These are phyloP conservation scores for Pheosia gnoma DNA, from an alignment of 2,888 invertebrate genomes.

Conservation along the genomic window DNA sequence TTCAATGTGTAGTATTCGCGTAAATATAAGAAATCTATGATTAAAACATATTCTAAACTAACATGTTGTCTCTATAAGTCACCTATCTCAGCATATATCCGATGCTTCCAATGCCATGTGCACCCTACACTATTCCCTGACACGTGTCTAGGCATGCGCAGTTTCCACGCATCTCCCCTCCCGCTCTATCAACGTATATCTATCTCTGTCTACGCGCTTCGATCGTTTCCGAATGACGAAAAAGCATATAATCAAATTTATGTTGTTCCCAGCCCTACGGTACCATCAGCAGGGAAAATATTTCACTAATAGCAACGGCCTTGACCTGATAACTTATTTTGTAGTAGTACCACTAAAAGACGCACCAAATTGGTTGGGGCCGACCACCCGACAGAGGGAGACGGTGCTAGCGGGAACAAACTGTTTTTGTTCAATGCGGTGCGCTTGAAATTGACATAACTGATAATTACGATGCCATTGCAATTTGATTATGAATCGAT, in stretches of 20 bases:
- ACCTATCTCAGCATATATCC: slow-evolving; percentile 34
- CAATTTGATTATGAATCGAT: too few relatives aligned
- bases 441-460: too few relatives aligned
- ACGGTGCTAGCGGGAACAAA: too few relatives aligned
- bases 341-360: too few relatives aligned
- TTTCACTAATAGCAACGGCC: slow-evolving; percentile 44
- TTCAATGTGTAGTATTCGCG: too few relatives aligned
- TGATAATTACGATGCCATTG: too few relatives aligned
- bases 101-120: slow-evolving; percentile 39
- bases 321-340: slow-evolving; percentile 44
- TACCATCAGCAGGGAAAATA: slow-evolving; percentile 56
- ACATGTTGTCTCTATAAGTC: not conserved
- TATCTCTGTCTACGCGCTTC: slow-evolving; percentile 67
- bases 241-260: slow-evolving; percentile 82
- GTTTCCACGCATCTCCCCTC: slow-evolving; percentile 32
- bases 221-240: slow-evolving; percentile 81
- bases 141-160: slow-evolving; percentile 80
- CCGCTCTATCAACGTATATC: slow-evolving; percentile 50
- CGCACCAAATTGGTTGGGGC: too few relatives aligned
- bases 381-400: too few relatives aligned
- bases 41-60: too few relatives aligned
- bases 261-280: slow-evolving; percentile 58
- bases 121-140: slow-evolving; percentile 43
- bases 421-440: too few relatives aligned
- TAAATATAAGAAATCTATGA: too few relatives aligned